Evolutionary conservation across 2,888 invertebrate species (phyloP).

Genomic region (Cryptus armator): DNA sequence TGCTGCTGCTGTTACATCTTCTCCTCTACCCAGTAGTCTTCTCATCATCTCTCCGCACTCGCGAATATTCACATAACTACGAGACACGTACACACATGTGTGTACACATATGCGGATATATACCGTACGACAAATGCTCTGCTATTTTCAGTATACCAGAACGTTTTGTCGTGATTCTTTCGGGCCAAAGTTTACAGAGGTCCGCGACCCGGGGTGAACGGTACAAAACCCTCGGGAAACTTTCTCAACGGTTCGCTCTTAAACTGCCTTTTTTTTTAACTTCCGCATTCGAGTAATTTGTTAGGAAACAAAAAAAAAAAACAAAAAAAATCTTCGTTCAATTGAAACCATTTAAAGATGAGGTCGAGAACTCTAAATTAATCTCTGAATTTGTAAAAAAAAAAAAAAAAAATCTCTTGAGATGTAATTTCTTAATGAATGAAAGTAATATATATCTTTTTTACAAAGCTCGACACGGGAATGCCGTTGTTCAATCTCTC

Average conservation of each 20-base stretch:
- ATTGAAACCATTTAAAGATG: neutral
- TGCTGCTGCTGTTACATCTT: slow-evolving; percentile 7
- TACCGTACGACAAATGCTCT: slow-evolving; percentile 45
- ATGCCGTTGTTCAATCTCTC: slow-evolving; percentile 1
- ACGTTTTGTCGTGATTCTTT: slow-evolving; percentile 48
- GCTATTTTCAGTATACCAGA: slow-evolving; percentile 40
- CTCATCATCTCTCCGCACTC: slow-evolving; percentile 53
- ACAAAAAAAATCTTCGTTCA: neutral
- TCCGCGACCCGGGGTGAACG: slow-evolving; percentile 38
- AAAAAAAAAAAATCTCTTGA: neutral
- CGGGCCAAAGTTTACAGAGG: slow-evolving; percentile 53
- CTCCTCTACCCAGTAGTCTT: slow-evolving; percentile 56
- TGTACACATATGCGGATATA: slow-evolving; percentile 25
- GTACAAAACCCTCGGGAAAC: slow-evolving; percentile 46
- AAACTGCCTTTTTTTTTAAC: neutral
- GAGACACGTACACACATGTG: neutral
- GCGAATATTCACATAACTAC: neutral
- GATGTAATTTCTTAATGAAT: neutral
- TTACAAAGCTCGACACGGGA: neutral
- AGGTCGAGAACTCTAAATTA: too few relatives aligned
- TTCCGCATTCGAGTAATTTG: neutral
- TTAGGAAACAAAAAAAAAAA: neutral
- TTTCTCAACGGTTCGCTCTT: slow-evolving; percentile 30
- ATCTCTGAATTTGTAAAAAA: neutral
- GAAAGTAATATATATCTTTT: neutral